A percentile compares a stretch with the other conserved stretches of the same genome.
These are phyloP conservation scores for Lasioglossum morio DNA, from an alignment of 2,888 invertebrate genomes.

Conservation along the genomic window DNA sequence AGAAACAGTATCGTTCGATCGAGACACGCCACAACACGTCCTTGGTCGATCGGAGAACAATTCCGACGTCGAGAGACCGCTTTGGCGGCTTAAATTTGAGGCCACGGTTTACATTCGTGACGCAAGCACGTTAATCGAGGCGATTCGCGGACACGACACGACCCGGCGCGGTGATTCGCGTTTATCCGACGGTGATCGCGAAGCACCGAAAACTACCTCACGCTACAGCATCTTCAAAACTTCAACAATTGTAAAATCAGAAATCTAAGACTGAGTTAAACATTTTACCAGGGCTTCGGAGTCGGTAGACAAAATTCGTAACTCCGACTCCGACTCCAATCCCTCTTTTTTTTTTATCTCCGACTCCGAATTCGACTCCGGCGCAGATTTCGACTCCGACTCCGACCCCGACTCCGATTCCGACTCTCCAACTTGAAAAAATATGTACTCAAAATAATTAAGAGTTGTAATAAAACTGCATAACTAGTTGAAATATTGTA, in stretches of 20 bases:
- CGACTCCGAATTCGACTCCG: too few species aligned
- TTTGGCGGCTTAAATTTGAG: constrained; percentile 61
- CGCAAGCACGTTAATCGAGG: constrained; percentile 66
- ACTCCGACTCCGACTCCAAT: too few species aligned
- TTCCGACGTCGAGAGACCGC: constrained; percentile 23
- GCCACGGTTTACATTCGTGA: constrained; percentile 69
- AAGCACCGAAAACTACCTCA: background rate
- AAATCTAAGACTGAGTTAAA: background rate
- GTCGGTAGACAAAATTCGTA: too few species aligned
- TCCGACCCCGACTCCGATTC: too few species aligned
- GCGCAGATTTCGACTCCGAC: too few species aligned
- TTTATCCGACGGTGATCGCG: background rate
- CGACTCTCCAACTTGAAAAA: too few species aligned
- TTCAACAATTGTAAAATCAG: background rate
- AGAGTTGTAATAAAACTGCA: too few species aligned
- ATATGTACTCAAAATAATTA: too few species aligned
- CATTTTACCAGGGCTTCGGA: too few species aligned
- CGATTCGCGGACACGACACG: constrained; percentile 33
- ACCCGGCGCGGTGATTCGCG: background rate
- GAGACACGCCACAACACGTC: constrained; percentile 14
- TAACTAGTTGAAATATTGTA: too few species aligned
- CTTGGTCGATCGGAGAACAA: constrained; percentile 42
- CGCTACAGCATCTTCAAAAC: background rate
- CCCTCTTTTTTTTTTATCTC: too few species aligned
- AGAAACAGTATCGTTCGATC: constrained; percentile 4